Base-by-base conservation (phyloP, 1,140 invertebrate genomes). In the Dinoponera quadriceps region DNA sequence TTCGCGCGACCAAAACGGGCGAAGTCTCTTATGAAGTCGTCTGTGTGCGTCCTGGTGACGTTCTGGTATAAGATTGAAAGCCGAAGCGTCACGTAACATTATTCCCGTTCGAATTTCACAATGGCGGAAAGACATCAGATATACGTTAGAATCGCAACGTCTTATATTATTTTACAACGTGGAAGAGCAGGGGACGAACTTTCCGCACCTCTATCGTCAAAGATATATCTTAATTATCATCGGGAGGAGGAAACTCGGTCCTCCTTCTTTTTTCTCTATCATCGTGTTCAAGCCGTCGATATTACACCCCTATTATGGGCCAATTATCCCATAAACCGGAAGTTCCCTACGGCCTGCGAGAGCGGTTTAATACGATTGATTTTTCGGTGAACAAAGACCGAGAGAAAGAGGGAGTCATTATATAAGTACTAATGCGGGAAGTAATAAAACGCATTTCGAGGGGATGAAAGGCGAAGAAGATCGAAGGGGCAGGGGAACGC, bases 281-380 rank as follows among this genome's bases (percentile, higher is more conserved):
- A 9, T 51, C 48, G 18, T 20, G 14, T 85, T 71, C 57, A 29
- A 27, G 25, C 13, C 60, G 29, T n/a, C 49, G 29, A 5, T 80
- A 57, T 80, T 71, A 33, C 75, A 68, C 27, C 54, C 33, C 22
- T 49, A 68, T 78, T 59, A 59, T 44, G 2, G 38, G 44, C 38
- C 73, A 78, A 83, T 83, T 83, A 78, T 83, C 38, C 55, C 44
- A 68, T 83, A 83, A 83, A 78, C 62, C 62, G 59, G 48, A 82
- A 75, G 81, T 74, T 65, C n/a, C 44, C 5, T 57, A 51, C 27
- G 44, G 78, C 51, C 51, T 65, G 55, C 44, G 27, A 14, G 44
- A 55, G 33, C 54, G 57, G 55, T 54, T 85, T 62, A 82, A 82
- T 74, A 14, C 51, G 49, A 60, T 68, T 73, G 65, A 85, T 48